A percentile compares a stretch with the other conserved stretches of the same genome.
These are phyloP conservation scores for Bombus difficillimus DNA, from an alignment of 1,140 invertebrate genomes.

Conservation along the genomic window DNA sequence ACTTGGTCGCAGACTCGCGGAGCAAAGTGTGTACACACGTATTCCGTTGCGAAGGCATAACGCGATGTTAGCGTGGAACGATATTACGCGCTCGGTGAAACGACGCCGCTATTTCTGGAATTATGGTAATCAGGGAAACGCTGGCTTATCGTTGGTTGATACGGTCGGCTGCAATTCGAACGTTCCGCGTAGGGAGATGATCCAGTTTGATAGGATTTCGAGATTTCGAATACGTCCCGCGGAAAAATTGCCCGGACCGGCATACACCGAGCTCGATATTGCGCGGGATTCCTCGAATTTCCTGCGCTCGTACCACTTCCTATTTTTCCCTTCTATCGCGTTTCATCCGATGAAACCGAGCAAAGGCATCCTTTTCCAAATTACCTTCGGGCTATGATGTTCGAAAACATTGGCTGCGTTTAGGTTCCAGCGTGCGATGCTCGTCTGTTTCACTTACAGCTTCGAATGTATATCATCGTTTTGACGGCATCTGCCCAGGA, in stretches of 20 bases:
- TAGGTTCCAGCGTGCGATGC: not conserved
- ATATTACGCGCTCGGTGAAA: slow-evolving; percentile 40
- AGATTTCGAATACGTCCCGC: slow-evolving; percentile 39
- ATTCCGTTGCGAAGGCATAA: not conserved
- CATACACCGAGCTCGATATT: slow-evolving; percentile 23
- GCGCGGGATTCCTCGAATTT: slow-evolving; percentile 43
- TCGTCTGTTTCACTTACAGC: not conserved
- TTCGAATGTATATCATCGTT: not conserved
- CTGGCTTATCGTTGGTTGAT: slow-evolving; percentile 61
- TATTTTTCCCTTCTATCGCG: not conserved
- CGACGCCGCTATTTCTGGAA: slow-evolving; percentile 59
- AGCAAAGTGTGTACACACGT: not conserved
- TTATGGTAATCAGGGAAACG: slow-evolving; percentile 62
- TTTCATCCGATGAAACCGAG: not conserved
- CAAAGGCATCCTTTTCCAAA: not conserved
- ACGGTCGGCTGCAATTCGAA: slow-evolving; percentile 56
- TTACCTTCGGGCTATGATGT: slow-evolving; percentile 6
- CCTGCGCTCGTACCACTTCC: not conserved
- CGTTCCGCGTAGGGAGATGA: slow-evolving; percentile 44
- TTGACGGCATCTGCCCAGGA: not conserved
- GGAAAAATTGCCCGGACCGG: slow-evolving; percentile 23
- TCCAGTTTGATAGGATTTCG: slow-evolving; percentile 52
- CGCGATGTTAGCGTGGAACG: slow-evolving; percentile 5
- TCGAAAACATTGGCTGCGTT: not conserved
- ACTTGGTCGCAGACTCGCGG: not conserved